Conservation (phyloP, 2,888 invertebrate genomes). For the Dynastes maya region DNA sequence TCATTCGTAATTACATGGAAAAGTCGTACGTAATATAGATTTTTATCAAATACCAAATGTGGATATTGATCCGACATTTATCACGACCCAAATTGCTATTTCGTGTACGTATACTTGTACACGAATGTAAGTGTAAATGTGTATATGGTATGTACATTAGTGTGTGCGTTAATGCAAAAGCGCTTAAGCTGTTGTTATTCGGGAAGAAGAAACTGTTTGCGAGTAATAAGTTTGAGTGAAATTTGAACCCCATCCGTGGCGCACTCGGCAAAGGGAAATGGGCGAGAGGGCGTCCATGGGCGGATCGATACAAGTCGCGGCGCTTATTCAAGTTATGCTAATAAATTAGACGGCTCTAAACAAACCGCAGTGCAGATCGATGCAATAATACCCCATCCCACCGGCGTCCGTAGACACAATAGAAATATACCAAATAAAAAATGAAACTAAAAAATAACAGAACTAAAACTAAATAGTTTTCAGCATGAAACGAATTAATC, state of each 20-base stretch:
- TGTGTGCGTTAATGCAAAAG: constrained; percentile 39
- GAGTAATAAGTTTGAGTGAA: constrained; percentile 46
- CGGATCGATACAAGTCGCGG: constrained; percentile 68
- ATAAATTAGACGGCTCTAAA: constrained; percentile 71
- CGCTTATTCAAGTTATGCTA: constrained; percentile 63
- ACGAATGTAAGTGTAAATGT: too few relatives aligned
- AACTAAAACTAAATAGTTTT: not conserved
- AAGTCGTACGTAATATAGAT: too few relatives aligned
- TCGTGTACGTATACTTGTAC: constrained; percentile 10
- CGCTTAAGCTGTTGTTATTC: constrained; percentile 37
- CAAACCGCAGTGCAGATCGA: constrained; percentile 71
- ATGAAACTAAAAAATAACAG: not conserved
- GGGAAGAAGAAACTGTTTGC: constrained; percentile 38
- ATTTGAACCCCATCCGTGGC: constrained; percentile 40
- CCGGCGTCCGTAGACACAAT: constrained; percentile 18
- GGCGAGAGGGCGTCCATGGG: constrained; percentile 32
- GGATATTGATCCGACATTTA: constrained; percentile 29
- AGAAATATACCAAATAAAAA: not conserved
- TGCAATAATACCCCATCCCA: constrained; percentile 57
- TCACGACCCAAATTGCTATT: constrained; percentile 26
- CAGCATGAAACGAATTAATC: constrained; percentile 30
- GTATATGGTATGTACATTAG: not conserved
- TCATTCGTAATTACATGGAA: too few relatives aligned
- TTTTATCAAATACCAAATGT: too few relatives aligned
- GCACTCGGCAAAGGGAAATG: constrained; percentile 27